These are phyloP conservation scores for Caerostris extrusa DNA, from an alignment of 1,140 invertebrate genomes.

Conservation along the genomic window DNA sequence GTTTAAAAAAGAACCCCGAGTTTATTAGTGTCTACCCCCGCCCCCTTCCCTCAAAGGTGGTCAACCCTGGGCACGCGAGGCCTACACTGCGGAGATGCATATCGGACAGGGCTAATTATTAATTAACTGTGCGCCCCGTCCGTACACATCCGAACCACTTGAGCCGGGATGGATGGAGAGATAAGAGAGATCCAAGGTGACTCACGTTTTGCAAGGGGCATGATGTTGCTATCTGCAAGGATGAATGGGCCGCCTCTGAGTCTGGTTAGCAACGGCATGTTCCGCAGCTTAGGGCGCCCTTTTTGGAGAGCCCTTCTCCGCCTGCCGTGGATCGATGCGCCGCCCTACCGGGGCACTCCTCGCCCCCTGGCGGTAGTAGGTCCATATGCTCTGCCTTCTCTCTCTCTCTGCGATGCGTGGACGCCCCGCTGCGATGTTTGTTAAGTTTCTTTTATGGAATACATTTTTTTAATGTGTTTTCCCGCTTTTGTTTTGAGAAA, in stretches of 20 bases:
- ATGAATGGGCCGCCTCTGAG: conserved; percentile 68
- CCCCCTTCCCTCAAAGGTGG: background rate
- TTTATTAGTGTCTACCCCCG: conserved; percentile 45
- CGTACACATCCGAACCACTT: conserved; percentile 56
- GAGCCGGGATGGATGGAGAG: conserved; percentile 51
- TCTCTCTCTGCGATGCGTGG: background rate
- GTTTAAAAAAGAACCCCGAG: conserved; percentile 8
- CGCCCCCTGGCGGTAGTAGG: conserved; percentile 30
- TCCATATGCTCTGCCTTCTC: conserved; percentile 2
- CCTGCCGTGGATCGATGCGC: conserved; percentile 47
- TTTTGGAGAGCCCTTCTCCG: conserved; percentile 43
- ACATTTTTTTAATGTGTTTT: conserved; percentile 29
- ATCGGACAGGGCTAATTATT: conserved; percentile 73
- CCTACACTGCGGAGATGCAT: conserved; percentile 15
- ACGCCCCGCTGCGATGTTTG: conserved; percentile 49
- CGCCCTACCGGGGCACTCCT: background rate
- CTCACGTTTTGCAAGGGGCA: conserved; percentile 56
- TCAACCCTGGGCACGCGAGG: conserved; percentile 23
- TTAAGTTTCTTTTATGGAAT: conserved; percentile 34
- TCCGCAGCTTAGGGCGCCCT: conserved; percentile 75
- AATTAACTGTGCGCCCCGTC: conserved; percentile 69
- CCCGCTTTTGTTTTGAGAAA: conserved; percentile 1
- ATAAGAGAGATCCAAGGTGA: conserved; percentile 69
- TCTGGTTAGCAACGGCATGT: conserved; percentile 76
- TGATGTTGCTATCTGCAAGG: conserved; percentile 76